These are phyloP conservation scores for Rissa tridactyla DNA, from an alignment of 2,113 vertebrate genomes.

Conservation along the genomic window DNA sequence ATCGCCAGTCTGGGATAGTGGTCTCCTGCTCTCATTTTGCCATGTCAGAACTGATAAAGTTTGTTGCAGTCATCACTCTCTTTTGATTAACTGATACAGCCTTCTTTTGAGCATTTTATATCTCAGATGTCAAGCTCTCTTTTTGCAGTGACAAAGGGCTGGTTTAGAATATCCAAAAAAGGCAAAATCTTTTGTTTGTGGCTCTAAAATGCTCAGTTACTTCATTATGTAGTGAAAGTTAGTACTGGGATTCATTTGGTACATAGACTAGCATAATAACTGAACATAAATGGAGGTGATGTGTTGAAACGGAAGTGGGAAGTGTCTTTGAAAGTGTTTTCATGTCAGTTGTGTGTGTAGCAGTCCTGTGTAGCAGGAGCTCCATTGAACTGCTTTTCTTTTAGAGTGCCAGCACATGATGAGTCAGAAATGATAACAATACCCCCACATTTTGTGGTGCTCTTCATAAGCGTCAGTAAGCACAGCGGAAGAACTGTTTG, in stretches of 20 bases:
- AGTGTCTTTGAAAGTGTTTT: not conserved
- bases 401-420: not conserved
- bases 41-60: constrained; percentile 43
- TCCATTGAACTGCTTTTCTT: not conserved
- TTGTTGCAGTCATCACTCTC: constrained; percentile 36
- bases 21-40: constrained; percentile 49
- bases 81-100: constrained; percentile 57
- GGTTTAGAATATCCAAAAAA: not conserved
- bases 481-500: not conserved
- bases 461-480: accelerated
- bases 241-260: constrained; percentile 28
- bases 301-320: not conserved
- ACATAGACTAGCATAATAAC: not conserved
- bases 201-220: not conserved
- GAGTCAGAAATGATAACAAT: not conserved
- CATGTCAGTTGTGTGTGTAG: not conserved
- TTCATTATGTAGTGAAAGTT: constrained; percentile 23
- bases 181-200: constrained; percentile 3
- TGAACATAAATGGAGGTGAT: not conserved
- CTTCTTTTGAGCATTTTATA: constrained; percentile 58
- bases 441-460: not conserved
- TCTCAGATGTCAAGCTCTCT: constrained; percentile 36
- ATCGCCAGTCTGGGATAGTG: not conserved
- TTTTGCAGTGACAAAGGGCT: constrained; percentile 29
- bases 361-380: not conserved